Evolutionary conservation across 2,797 vertebrate genomes (phyloP), one percentile per base, ranked within the genome.

Genomic region (Scarus forsteni): DNA sequence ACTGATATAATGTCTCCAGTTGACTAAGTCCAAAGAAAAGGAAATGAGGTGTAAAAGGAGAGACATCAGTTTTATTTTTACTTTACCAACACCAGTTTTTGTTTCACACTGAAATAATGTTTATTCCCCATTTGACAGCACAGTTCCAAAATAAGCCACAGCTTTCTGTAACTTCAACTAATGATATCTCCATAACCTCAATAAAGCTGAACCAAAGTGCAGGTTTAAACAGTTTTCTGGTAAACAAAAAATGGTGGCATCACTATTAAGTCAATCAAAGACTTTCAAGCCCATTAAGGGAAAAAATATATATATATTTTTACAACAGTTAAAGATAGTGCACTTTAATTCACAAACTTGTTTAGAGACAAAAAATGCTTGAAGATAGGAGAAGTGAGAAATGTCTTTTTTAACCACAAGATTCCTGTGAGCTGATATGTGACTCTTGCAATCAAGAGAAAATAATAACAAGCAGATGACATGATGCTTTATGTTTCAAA

Each of bases 401-500:
- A 15, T 15, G 8, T 5, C 8, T 10, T 7, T 9, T 35, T 60
- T 18, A 8, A 14, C 48, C 51, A 70, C 13, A 36, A 8, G 38
- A 51, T 58, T 5, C 9, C 46, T 16, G 69, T 77, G 27, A 77
- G 34, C 50, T 38, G 54, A 70, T 35, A 10, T 12, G 7, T 12
- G 6, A 8, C 27, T 71, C 63, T 68, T 46, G 70, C 19, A 71
- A 40, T 39, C 10, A 19, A 57, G 51, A 75, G 77, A 72, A 83
- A 86, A 48, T 27, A 13, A 50, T 3, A 44, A 56, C 11, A 2
- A 61, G 55, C 34, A 42, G 42, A 63, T 59, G 44, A 54, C 16
- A 53, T 10, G 0, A 9, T 60, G 3, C 36, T 1, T 44, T 10
- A 42, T 44, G 43, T 13, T 44, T 15, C 48, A 59, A 15, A 1